Conservation (phyloP, 30 jellyfish, hydroid and myxozoan species). For the Turritopsis dohrnii region DNA sequence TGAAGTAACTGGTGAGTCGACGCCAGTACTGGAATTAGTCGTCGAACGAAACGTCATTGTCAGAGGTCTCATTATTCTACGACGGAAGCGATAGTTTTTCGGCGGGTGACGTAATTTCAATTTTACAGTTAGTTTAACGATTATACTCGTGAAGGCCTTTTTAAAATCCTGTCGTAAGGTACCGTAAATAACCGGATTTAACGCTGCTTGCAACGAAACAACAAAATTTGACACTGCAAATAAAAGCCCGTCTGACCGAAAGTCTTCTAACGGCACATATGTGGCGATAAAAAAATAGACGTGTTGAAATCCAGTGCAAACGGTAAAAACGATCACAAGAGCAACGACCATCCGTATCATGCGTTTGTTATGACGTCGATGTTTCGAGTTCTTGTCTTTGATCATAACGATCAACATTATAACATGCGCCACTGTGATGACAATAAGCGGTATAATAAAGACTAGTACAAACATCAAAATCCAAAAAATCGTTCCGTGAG, state of each 20-base stretch:
- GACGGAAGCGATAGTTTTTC: neutral
- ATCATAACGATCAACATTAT: conserved; percentile 46
- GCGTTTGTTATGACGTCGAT: conserved; percentile 55
- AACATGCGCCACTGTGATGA: conserved; percentile 59
- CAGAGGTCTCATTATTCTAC: neutral
- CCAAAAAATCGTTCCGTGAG: conserved; percentile 48
- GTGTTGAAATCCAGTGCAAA: conserved; percentile 93
- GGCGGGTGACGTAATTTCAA: conserved; percentile 15
- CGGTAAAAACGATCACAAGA: conserved; percentile 68
- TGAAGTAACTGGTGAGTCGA: neutral
- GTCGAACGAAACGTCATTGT: neutral
- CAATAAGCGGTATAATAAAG: conserved; percentile 51
- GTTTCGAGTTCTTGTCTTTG: conserved; percentile 37
- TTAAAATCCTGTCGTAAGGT: conserved; percentile 75
- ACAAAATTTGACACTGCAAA: conserved; percentile 29
- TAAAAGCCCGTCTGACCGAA: conserved; percentile 10
- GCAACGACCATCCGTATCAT: conserved; percentile 91
- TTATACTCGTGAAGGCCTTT: conserved; percentile 36
- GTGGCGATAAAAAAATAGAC: conserved; percentile 46
- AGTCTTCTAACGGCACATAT: neutral
- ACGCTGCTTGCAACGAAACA: conserved; percentile 42
- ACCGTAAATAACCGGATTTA: conserved; percentile 89
- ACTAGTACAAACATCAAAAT: conserved; percentile 50
- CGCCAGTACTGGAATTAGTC: neutral
- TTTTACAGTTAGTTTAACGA: conserved; percentile 7